Base-by-base conservation (phyloP, 2,888 invertebrate genomes). In the Sacculina carcini region DNA sequence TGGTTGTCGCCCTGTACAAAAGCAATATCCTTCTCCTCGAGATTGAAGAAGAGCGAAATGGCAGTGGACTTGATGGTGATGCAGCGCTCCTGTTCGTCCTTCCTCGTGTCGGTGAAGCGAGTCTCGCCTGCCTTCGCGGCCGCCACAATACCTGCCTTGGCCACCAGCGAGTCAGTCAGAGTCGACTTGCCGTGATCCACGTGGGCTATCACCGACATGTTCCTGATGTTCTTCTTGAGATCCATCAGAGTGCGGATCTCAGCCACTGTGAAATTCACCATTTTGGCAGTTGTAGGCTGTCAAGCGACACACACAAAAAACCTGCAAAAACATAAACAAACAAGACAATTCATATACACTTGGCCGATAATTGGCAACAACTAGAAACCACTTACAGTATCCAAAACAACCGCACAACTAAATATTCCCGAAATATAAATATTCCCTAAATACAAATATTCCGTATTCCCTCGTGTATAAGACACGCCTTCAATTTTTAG, bases 211-310 rank as follows among this genome's bases (percentile, higher is more conserved):
- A 99, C 98, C 66, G 96, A 98, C 96, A 99, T 99, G 74, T 99
- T 99, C 68, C 98, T 81, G 74, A 99, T 98, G 69, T 99, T 99
- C 74, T 75, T 76, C 76, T 96, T 96, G 71, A 87, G 87, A 85
- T 99, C 96, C 98, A 99, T 99, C 81, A 99, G 87, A 68, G 65
- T 73, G 73, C 98, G 86, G 76, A 98, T 96, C 75, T 98, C 92
- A 75, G 96, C 96, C 73, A 99, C 87, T 60, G 96, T 98, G 72
- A 99, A 99, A 79, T 99, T 98, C 79, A 99, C 98, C 98, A n/a
- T n/a, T n/a, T n/a, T n/a, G n/a, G n/a, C n/a, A n/a, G n/a, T n/a
- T n/a, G n/a, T n/a, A n/a, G n/a, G n/a, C n/a, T n/a, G n/a, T 96
- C 53, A 16, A 55, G 50, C 10, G 32, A 51, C 19, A 32, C 34